Base-by-base conservation (phyloP, 2,888 invertebrate genomes). In the Physocephala rufipes region DNA sequence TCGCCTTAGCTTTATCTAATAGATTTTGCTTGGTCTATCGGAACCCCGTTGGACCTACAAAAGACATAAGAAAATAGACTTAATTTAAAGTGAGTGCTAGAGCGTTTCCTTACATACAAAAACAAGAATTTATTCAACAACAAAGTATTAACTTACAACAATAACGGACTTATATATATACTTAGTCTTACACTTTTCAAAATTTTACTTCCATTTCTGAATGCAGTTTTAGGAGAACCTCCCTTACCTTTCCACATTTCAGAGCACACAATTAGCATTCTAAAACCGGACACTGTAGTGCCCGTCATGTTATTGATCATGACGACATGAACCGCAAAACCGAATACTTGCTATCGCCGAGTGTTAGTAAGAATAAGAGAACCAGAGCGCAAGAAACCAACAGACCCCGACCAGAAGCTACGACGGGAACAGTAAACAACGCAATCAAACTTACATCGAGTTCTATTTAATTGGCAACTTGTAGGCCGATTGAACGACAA, bases 401-500 rank as follows among this genome's bases (percentile, higher is more conserved):
- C 36, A 19, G 55, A 68, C 24, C n/a, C n/a, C 49, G 62, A 68
- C 68, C 62, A 68, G 68, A 62, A 68, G 68, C 68, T 68, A 24
- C 45, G 45, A 58, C 36, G 61, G 62, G 47, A 24, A 58, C 51
- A 62, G 62, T 61, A 51, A 68, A 68, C 68, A 68, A 30, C 61
- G 62, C 68, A 68, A 68, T 68, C 68, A 68, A 68, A 68, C 30
- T 30, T 68, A 68, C 68, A 68, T 36, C 61, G 62, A 51, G 51
- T 36, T 51, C 68, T 30, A 51, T 68, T 68, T 68, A 68, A 68
- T 68, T 68, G 68, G 68, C 68, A 68, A 13, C 68, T 51, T 71
- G 61, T 62, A 71, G 45, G 70, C 47, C 30, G 68, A 45, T 49
- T 64, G 73, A 59, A 63, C 71, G 73, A 68, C 63, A 67, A 49